Percentiles rank a stretch among this genome's conserved stretches.
Evolutionary conservation across 2,888 invertebrate species (phyloP).

Genomic region (Lasiommata megera): DNA sequence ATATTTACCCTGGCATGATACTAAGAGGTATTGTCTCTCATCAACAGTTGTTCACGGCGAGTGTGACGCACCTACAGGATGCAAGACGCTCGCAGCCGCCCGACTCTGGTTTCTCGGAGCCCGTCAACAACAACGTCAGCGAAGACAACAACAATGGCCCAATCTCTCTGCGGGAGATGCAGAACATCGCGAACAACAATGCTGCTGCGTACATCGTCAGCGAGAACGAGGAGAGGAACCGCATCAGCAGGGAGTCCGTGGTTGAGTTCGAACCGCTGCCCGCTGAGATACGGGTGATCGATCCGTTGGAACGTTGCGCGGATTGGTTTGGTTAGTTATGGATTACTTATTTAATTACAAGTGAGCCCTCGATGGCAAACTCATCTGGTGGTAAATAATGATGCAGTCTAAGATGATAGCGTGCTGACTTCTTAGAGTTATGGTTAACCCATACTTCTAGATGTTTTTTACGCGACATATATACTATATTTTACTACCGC

Average conservation of each 20-base stretch:
- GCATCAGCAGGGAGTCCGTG: constrained; percentile 67
- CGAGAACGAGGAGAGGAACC: constrained; percentile 72
- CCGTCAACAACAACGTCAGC: constrained; percentile 69
- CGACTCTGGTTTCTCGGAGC: constrained; percentile 70
- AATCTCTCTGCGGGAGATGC: constrained; percentile 78
- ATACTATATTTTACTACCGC: no score
- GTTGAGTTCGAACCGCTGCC: constrained; percentile 73
- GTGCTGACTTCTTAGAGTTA: no score
- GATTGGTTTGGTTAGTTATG: constrained; percentile 74
- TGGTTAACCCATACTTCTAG: no score
- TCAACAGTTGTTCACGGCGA: constrained; percentile 63
- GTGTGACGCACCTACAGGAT: constrained; percentile 67
- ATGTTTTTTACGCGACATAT: no score
- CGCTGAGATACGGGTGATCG: constrained; percentile 53
- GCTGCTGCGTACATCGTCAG: constrained; percentile 76
- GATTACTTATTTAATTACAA: no score
- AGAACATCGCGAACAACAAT: constrained; percentile 81
- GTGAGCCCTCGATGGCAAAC: no score
- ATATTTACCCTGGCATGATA: no score
- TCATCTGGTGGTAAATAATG: no score
- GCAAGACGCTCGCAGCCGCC: constrained; percentile 63
- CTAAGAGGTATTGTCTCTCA: background rate
- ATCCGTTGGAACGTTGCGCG: constrained; percentile 64
- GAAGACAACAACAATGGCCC: constrained; percentile 82
- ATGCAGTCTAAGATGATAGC: no score